Evolutionary conservation across 1,140 invertebrate species (phyloP).

Genomic region (Parasteatoda tepidariorum): DNA sequence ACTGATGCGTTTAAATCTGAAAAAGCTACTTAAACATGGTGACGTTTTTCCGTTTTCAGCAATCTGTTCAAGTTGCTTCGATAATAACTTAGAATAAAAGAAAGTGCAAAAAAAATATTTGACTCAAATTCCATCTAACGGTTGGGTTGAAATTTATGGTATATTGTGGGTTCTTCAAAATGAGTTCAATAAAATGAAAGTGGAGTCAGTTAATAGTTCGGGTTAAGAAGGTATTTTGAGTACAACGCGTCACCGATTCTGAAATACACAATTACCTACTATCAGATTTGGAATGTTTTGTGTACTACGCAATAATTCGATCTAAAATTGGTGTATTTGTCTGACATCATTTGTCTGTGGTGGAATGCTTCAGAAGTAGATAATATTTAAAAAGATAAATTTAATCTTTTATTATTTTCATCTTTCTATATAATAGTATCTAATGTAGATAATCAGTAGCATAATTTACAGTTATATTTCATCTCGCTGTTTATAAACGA

Average conservation of each 20-base stretch:
- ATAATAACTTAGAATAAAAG: slow-evolving; percentile 9
- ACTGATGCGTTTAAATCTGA: slow-evolving; percentile 45
- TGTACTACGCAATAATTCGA: too few species aligned
- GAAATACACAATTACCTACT: background rate
- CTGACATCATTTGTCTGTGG: too few species aligned
- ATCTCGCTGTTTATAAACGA: too few species aligned
- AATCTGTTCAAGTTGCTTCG: slow-evolving; percentile 33
- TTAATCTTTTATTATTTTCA: too few species aligned
- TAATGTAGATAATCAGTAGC: too few species aligned
- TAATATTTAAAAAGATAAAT: too few species aligned
- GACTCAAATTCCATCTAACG: slow-evolving; percentile 25
- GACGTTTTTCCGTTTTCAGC: slow-evolving; percentile 15
- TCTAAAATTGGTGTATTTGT: too few species aligned
- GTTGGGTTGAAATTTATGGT: slow-evolving; percentile 45
- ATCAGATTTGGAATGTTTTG: background rate
- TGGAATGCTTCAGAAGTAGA: too few species aligned
- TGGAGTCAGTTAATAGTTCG: slow-evolving; percentile 32
- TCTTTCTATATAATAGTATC: too few species aligned
- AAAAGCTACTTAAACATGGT: slow-evolving; percentile 23
- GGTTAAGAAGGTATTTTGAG: slow-evolving; percentile 5
- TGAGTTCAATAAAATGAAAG: slow-evolving; percentile 44
- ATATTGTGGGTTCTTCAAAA: slow-evolving; percentile 32
- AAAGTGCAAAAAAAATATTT: background rate
- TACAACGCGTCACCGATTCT: slow-evolving; percentile 10
- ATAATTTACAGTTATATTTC: too few species aligned